Percentiles rank a stretch among this genome's conserved stretches.
Conservation (phyloP, 1,140 invertebrate species). For the Magallana angulata region DNA sequence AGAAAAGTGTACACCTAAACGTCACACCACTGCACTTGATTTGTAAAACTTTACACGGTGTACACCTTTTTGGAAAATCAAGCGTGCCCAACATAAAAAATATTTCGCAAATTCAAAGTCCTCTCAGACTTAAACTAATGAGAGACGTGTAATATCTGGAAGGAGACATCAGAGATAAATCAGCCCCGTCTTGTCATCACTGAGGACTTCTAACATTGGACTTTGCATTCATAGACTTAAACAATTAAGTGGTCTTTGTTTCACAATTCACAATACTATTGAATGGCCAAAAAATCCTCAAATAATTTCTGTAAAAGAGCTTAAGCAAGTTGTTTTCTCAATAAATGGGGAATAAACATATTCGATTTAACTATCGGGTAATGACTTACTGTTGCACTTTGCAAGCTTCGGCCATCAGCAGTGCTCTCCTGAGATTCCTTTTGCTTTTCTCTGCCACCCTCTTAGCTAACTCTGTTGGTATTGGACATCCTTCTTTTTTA, state of each 20-base stretch:
- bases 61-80: not conserved
- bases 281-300: too few species aligned
- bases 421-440: conserved; percentile 94
- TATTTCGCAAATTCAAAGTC: not conserved
- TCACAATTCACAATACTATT: too few species aligned
- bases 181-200: not conserved
- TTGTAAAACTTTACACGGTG: too few species aligned
- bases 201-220: not conserved
- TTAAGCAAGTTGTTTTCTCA: too few species aligned
- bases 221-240: too few species aligned
- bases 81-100: not conserved
- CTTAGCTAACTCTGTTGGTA: conserved; percentile 89
- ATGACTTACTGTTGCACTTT: conserved; percentile 90
- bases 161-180: not conserved
- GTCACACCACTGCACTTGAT: too few species aligned
- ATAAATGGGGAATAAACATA: too few species aligned
- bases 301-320: too few species aligned
- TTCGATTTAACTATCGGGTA: too few species aligned
- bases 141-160: conserved; percentile 15
- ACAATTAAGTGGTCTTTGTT: too few species aligned
- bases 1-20: too few species aligned
- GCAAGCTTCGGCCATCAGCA: conserved; percentile 96
- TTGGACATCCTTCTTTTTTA: conserved; percentile 90
- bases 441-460: conserved; percentile 90
- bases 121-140: conserved; percentile 45